Evolutionary conservation across 2,113 vertebrate species (phyloP), one percentile per base, ranked within the genome.

Genomic region (Salvelinus alpinus): DNA sequence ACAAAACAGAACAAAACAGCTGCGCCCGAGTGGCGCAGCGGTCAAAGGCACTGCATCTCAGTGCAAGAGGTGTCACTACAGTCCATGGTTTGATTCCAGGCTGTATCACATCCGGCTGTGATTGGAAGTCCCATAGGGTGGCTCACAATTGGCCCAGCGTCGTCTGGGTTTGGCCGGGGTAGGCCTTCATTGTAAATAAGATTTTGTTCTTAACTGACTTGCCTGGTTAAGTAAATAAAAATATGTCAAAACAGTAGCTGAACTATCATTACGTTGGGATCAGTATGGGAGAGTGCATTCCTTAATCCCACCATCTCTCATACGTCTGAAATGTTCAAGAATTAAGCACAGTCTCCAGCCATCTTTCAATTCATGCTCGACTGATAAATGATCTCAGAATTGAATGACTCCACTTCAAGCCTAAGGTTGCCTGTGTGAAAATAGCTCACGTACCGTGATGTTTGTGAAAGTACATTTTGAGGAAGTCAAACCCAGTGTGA

Each of bases 401-500:
- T 85, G 75, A 82, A 64, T 34, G 54, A 85, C 68, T 70, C 71
- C 47, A 67, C 70, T 29, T 12, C 7, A 34, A 71, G 64, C 72
- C 73, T 80, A 72, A 80, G 81, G 82, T 76, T 80, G 80, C 74
- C 73, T 12, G 29, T 73, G 68, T 67, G 68, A 59, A 81, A 67
- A 82, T 68, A 75, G 72, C 69, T 48, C 47, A 12, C 16, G 60
- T 71, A 76, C 25, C 3, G 51, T 8, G 64, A 65, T 74, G 73
- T 73, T 74, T 68, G 82, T 78, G 72, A 82, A 71, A 75, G 74
- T 31, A 25, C 34, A 75, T 84, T 78, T 81, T 83, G 62, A 81
- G 82, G 62, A 80, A 51, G 71, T 80, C 75, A 57, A 60, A 69
- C 70, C 31, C 22, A 27, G 73, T 77, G 62, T 82, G 75, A 81